Evolutionary conservation across 2,888 invertebrate species (phyloP).

Genomic region (Plebejus melissa): DNA sequence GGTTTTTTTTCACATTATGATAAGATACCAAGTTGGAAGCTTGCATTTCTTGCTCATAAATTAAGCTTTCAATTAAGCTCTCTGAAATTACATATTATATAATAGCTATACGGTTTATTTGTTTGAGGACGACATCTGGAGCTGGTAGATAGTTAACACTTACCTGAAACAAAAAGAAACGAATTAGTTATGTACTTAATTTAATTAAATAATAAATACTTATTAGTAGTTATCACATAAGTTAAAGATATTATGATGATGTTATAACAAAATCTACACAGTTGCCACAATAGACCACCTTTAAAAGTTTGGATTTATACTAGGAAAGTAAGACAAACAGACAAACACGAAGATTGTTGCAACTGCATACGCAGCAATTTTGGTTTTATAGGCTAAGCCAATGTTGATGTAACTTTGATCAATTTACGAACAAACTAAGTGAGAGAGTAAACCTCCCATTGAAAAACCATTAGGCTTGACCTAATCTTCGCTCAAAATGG

Average conservation of each 20-base stretch:
- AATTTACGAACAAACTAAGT: background rate
- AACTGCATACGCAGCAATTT: background rate
- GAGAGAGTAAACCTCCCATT: background rate
- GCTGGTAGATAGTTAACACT: background rate
- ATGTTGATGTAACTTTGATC: background rate
- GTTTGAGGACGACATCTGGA: background rate
- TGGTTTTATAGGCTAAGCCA: background rate
- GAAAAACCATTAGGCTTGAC: conserved; percentile 10
- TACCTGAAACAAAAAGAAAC: conserved; percentile 3
- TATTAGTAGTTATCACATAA: too few species aligned
- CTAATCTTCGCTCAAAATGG: conserved; percentile 21
- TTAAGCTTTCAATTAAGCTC: background rate
- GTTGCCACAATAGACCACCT: too few species aligned
- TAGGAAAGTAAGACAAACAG: too few species aligned
- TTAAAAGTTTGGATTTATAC: too few species aligned
- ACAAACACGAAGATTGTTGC: too few species aligned
- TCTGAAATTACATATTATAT: too few species aligned
- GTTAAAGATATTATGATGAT: too few species aligned
- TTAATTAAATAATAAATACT: too few species aligned
- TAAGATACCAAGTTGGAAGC: too few species aligned
- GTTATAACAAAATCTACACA: too few species aligned
- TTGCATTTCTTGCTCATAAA: too few species aligned
- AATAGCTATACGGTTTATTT: background rate
- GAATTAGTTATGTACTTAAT: background rate
- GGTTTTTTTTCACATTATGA: too few species aligned